These are phyloP conservation scores for Rhodinocichla rosea DNA, from an alignment of 2,113 vertebrate genomes.

Conservation along the genomic window DNA sequence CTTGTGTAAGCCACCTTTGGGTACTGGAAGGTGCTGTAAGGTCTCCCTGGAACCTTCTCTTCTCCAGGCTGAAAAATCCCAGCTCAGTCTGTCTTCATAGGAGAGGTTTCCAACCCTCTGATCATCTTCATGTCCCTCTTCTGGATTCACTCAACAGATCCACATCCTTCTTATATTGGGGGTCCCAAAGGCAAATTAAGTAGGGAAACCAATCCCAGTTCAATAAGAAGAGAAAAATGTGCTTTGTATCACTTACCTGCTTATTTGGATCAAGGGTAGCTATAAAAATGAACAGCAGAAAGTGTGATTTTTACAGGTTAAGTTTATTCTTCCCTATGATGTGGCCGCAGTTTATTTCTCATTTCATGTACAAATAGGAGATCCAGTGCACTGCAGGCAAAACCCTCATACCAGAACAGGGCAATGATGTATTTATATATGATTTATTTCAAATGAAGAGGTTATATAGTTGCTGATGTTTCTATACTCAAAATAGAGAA, in stretches of 20 bases:
- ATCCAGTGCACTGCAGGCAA: not conserved
- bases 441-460: not conserved
- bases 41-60: not conserved
- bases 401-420: not conserved
- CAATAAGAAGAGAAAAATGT: not conserved
- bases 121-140: not conserved
- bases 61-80: not conserved
- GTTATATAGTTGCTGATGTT: not conserved
- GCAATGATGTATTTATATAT: not conserved
- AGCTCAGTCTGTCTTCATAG: not conserved
- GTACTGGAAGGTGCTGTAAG: not conserved
- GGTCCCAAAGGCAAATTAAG: not conserved
- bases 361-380: not conserved
- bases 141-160: not conserved
- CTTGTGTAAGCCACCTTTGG: not conserved
- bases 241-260: not conserved
- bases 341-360: not conserved
- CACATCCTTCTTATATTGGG: not conserved
- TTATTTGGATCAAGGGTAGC: not conserved
- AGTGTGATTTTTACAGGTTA: not conserved
- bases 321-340: not conserved
- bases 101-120: not conserved
- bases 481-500: not conserved
- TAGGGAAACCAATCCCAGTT: not conserved
- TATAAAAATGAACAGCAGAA: not conserved